Conservation (phyloP, 2,113 vertebrate species). For the Tautogolabrus adspersus region DNA sequence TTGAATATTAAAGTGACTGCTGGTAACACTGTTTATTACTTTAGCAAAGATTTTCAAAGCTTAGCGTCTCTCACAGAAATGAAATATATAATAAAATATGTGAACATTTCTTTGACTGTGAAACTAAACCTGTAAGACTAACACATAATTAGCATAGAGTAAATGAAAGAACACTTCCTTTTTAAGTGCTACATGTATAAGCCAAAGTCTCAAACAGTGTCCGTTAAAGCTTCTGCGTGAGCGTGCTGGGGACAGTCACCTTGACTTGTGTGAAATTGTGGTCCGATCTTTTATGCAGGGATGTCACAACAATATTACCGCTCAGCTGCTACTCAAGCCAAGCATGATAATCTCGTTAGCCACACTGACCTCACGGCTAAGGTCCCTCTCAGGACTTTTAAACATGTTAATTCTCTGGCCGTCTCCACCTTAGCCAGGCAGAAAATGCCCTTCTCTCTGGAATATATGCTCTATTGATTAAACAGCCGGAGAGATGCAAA, state of each 20-base stretch:
- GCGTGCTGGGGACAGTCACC: constrained; percentile 26
- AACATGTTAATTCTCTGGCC: constrained; percentile 64
- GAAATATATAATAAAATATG: too few species aligned
- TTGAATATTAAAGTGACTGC: too few species aligned
- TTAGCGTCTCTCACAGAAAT: too few species aligned
- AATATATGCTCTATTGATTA: constrained; percentile 39
- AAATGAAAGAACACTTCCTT: neutral
- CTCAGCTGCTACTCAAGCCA: constrained; percentile 59
- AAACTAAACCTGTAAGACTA: too few species aligned
- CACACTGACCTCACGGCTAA: constrained; percentile 56
- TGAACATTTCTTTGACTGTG: too few species aligned
- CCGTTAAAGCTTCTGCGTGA: neutral
- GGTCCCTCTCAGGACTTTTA: constrained; percentile 48
- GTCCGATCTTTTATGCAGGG: constrained; percentile 52
- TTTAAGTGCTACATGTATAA: neutral
- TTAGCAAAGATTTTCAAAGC: too few species aligned
- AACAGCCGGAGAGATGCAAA: constrained; percentile 10
- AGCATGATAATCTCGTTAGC: constrained; percentile 60
- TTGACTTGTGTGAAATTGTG: constrained; percentile 45
- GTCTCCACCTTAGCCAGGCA: constrained; percentile 53
- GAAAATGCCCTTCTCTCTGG: constrained; percentile 40
- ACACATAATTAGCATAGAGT: too few species aligned
- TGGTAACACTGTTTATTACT: too few species aligned
- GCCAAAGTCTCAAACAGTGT: neutral
- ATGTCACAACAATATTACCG: constrained; percentile 60